Base-by-base conservation (phyloP, 2,797 vertebrate species). In the Aselliscus stoliczkanus region DNA sequence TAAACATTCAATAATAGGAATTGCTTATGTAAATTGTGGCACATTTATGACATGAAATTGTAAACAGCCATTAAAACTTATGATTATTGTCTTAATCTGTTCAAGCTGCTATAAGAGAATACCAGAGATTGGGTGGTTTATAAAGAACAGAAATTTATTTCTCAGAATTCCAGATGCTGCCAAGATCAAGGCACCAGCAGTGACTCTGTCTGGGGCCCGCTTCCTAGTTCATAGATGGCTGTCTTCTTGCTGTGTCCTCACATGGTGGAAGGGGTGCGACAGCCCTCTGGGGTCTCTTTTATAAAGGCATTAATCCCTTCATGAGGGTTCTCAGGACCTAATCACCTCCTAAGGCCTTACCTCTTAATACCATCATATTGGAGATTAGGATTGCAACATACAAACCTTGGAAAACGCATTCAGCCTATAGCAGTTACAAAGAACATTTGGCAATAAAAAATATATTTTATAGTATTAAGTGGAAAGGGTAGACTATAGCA, bases 51-150 rank as follows among this genome's bases (percentile, higher is more conserved):
- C n/a, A 73, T 50, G 42, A 94, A 93, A 62, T 37, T 96, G 15
- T 86, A 95, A 96, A 80, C 2, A 80, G n/a, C 39, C 23, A 89
- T 64, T 91, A 82, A 88, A 94, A 95, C 83, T 94, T 69, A 79
- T 80, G 39, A 50, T 65, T 81, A 39, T 44, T 70, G 11, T 81
- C 37, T 95, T 58, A 73, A 87, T 39, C 50, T 54, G 34, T 73
- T 91, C 21, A 50, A 50, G 58, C 44, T 91, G 34, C 64, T 50
- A 14, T 70, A 67, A 18, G n/a, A 67, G 76, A 73, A 95, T 42
- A 50, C 27, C 47, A 75, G 25, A 81, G 58, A 27, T 9, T 75
- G 25, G 29, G 39, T 91, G 73, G 44, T 37, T 86, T 73, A 73
- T 86, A 86, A 87, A 39, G 15, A 67, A 42, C 37, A 65, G 47